Conservation (phyloP, 2,888 invertebrate genomes). For the Slavum lentiscoides region DNA sequence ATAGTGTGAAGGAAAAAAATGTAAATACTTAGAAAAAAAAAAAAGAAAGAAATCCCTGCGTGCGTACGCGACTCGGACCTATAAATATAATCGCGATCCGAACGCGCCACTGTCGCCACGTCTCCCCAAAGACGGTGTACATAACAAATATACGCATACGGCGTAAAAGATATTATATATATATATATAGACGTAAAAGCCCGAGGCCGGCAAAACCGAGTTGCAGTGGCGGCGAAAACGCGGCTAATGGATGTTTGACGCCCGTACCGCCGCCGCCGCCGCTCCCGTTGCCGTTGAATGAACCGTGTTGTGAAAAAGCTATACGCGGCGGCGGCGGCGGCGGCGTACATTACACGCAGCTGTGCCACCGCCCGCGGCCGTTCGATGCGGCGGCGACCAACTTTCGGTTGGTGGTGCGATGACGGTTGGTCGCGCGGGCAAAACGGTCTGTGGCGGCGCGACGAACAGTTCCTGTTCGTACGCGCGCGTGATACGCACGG, state of each 20-base stretch:
- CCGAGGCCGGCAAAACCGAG: conserved; percentile 23
- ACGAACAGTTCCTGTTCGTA: not conserved
- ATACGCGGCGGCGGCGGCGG: conserved; percentile 14
- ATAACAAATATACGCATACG: not conserved
- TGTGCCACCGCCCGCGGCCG: conserved; percentile 31
- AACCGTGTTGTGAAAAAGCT: conserved; percentile 47
- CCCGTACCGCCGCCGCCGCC: not conserved
- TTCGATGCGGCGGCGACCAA: conserved; percentile 29
- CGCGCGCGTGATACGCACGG: not conserved
- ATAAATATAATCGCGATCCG: no score
- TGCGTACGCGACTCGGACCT: no score
- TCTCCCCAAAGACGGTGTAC: not conserved
- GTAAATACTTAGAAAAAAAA: no score
- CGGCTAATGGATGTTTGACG: conserved; percentile 40
- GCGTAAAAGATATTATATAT: no score
- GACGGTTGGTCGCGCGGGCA: conserved; percentile 1
- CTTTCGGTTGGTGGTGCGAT: conserved; percentile 10
- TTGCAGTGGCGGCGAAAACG: not conserved
- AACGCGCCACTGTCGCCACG: no score
- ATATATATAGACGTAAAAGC: not conserved
- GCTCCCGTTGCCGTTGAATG: not conserved
- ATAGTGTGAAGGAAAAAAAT: no score
- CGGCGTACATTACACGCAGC: conserved; percentile 24
- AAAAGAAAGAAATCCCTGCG: no score
- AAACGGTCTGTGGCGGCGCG: conserved; percentile 9